Base-by-base conservation (phyloP, 2,888 invertebrate genomes). In the Petrolisthes cinctipes region DNA sequence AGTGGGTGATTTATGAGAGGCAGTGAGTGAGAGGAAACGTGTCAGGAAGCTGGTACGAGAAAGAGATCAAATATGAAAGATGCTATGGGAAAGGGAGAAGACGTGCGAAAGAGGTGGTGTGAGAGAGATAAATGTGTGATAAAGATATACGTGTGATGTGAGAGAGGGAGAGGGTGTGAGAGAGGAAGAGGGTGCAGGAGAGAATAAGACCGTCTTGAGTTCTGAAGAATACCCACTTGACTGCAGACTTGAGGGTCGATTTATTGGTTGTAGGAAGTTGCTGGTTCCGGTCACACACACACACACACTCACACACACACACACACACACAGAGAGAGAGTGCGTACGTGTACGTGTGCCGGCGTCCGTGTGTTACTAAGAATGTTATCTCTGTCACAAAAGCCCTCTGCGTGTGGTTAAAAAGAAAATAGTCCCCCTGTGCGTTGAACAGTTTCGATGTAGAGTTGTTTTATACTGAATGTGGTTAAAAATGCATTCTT, bases 11-110 rank as follows among this genome's bases (percentile, higher is more conserved):
- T 7, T 14, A n/a, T 17, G 56, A 54, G 56, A 54, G 54, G n/a
- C 14, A 79, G 57, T 57, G 57, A 57, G 80, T 23, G 80, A 23
- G 80, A 80, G 56, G 20, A n/a, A 71, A 23, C n/a, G 71, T 20
- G 71, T 20, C 20, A 71, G 79, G 54, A 20, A 79, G 71, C 17
- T 71, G 54, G 54, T 53, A 79, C 14, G 54, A 54, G 79, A n/a
- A 23, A 71, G 71, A 71, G 71, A 79, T 17, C 7, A 54, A 79
- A 54, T 17, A 54, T 14, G 56, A 54, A 54, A 54, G 79, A 79
- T 14, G 71, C 37, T 37, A 37, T 37, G 37, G 37, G 37, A 37
- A 37, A 37, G 71, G 71, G 71, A n/a, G 71, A 71, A 37, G 14
- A n/a, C n/a, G 71, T 14, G n/a, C 20, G 11, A 20, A 0, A 71